Base-by-base conservation (phyloP, 2,797 vertebrate species). In the Tragelaphus oryx region DNA sequence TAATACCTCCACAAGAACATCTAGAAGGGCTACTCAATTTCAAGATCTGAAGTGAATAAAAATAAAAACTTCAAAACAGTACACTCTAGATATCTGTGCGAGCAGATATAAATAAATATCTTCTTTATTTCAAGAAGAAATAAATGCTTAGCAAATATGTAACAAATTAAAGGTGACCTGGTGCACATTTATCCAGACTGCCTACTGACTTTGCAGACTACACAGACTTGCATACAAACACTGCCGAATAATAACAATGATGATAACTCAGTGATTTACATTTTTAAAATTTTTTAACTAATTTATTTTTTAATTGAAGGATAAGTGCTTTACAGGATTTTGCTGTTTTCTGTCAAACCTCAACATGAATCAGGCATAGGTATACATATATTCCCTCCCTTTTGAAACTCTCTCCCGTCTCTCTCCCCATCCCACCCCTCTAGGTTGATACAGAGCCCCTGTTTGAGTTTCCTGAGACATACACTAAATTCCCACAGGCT, bases 31-130 rank as follows among this genome's bases (percentile, higher is more conserved):
- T 87, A 71, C 26, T 93, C 20, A 20, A 41, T 81, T 95, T 95
- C 46, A 87, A 24, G 17, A 84, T 91, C 80, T 87, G 11, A 97
- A 94, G 86, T 65, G 82, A 92, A 91, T 24, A 84, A 95, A 78
- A 97, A 87, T 37, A 60, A 91, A 89, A 93, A 59, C 22, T 81
- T 93, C 88, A 89, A 93, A 93, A 91, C 8, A 91, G n/a, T 3
- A 16, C 74, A 80, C 60, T 76, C 60, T 24, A 57, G 62, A 78
- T 7, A 88, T 18, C 75, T 74, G 30, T 41, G 55, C 8, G 48
- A 90, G 87, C 41, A 87, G 41, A 41, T 41, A 41, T 41, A 41
- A 41, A 41, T 41, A 41, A 41, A 41, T 41, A 41, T 41, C 41
- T 41, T 41, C 41, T 41, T 48, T 86, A 37, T 91, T 89, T 88